Base-by-base conservation (phyloP, 2,113 vertebrate genomes). In the Tyto alba region DNA sequence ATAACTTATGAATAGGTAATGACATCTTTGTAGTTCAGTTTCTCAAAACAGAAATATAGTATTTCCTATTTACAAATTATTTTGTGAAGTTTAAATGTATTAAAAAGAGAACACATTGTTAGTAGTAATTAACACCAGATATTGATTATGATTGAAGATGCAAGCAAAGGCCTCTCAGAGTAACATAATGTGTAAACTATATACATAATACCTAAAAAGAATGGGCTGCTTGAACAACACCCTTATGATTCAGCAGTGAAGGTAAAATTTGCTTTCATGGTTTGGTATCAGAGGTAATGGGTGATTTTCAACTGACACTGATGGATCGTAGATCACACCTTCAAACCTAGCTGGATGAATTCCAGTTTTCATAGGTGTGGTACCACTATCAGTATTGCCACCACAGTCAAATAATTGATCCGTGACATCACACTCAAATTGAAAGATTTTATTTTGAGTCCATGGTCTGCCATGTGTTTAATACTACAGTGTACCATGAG, bases 291-390 rank as follows among this genome's bases (percentile, higher is more conserved):
- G 62, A 91, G n/a, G 64, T 76, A 86, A 90, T 34, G 50, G 50
- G 19, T 93, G 89, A 57, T 40, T 91, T 78, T 36, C 55, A 92
- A 36, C n/a, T 74, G 63, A 34, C 59, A 55, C 7, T 91, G 79
- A 85, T 21, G 41, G 55, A 83, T 69, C 85, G 67, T 67, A 40
- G 75, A 74, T 94, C 88, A 88, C 78, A 62, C 74, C 57, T 72
- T 50, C 75, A 30, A 76, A 34, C 38, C 16, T 38, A 77, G 63
- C 50, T 90, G 93, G 92, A 93, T 75, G 60, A 86, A 55, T 92
- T 90, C 88, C 85, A 96, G 85, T 92, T 93, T 96, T 96, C 90
- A 94, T 56, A 95, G 88, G 82, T 86, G 90, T 88, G 83, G 90
- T 88, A 93, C 26, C 90, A 62, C 93, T 94, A 88, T 94, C 93